Evolutionary conservation across 2,888 invertebrate genomes (phyloP), one percentile per base, ranked within the genome.

Genomic region (Caenorhabditis auriculariae): DNA sequence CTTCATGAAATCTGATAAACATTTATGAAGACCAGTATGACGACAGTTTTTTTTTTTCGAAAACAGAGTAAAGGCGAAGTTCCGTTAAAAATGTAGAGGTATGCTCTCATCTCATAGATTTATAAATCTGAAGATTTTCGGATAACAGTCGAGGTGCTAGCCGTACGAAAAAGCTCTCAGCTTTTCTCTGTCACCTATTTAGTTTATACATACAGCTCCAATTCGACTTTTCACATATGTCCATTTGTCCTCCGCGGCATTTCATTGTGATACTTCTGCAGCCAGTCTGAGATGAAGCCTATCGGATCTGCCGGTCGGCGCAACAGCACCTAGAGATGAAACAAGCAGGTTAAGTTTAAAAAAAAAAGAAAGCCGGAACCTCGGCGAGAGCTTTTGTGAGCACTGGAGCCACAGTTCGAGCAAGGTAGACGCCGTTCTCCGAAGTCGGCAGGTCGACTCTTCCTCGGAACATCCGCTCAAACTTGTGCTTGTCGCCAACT

Each of bases 261-360:
- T 43, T 77, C 78, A 21, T 60, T 62, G 55, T 72, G 67, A 54
- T 83, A 82, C 49, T 81, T 82, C 59, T 80, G 76, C 21, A 84
- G 76, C 83, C 82, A 84, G n/a, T 82, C 78, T 23, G 82, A 82
- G 26, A 84, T 78, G 64, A 82, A 84, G 49, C 82, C 82, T 19
- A 84, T 82, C 1, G 84, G 84, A 55, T 84, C 83, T 57, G 80
- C 80, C 0, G 84, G 84, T 37, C 83, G 76, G n/a, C 76, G 74
- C 23, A 82, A 80, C 3, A 82, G 78, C 15, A 83, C 80, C 70
- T 83, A 41, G 29, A 55, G 12, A n/a, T 3, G 15, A 21, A 17
- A 37, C 5, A 23, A 28, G 28, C 23, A 29, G 28, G 17, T 15
- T 28, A 27, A 39, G 32, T 12, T 32, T 32, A 32, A 12, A 12